These are phyloP conservation scores for Dermolepida albohirtum DNA, from an alignment of 2,888 invertebrate species.

Conservation along the genomic window DNA sequence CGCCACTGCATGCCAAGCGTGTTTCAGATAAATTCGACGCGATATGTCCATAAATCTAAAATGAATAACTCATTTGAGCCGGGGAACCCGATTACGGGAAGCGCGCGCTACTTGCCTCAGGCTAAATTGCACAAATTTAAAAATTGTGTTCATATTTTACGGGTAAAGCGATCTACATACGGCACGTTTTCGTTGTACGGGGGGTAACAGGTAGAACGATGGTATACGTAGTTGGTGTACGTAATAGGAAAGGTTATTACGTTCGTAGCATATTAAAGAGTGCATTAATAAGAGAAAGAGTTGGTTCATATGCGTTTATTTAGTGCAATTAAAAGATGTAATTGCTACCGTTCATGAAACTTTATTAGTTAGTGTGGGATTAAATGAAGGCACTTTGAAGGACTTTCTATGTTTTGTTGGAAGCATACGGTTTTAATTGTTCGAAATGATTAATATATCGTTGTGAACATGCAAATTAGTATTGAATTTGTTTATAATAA, in stretches of 20 bases:
- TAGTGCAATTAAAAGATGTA: too few relatives aligned
- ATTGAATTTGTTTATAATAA: too few relatives aligned
- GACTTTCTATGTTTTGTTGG: too few relatives aligned
- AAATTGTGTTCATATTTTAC: conserved; percentile 61
- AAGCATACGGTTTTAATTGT: too few relatives aligned
- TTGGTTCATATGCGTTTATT: too few relatives aligned
- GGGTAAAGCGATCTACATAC: conserved; percentile 36
- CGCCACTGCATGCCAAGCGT: conserved; percentile 38
- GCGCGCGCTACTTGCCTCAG: conserved; percentile 56
- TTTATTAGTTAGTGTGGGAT: too few relatives aligned
- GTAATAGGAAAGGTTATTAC: conserved; percentile 19
- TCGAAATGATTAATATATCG: too few relatives aligned
- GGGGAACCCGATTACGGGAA: conserved; percentile 58
- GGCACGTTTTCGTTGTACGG: conserved; percentile 11
- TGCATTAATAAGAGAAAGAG: neutral
- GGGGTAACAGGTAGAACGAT: conserved; percentile 48
- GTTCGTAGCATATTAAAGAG: neutral
- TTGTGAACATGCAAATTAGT: too few relatives aligned
- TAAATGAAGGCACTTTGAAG: too few relatives aligned
- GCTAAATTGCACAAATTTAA: conserved; percentile 61
- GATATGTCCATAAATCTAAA: conserved; percentile 61
- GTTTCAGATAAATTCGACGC: conserved; percentile 56
- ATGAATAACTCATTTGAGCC: conserved; percentile 61
- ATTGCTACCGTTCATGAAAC: too few relatives aligned
- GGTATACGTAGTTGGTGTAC: conserved; percentile 45